Evolutionary conservation across 2,888 invertebrate genomes (phyloP).

Genomic region (Crematogaster levior): DNA sequence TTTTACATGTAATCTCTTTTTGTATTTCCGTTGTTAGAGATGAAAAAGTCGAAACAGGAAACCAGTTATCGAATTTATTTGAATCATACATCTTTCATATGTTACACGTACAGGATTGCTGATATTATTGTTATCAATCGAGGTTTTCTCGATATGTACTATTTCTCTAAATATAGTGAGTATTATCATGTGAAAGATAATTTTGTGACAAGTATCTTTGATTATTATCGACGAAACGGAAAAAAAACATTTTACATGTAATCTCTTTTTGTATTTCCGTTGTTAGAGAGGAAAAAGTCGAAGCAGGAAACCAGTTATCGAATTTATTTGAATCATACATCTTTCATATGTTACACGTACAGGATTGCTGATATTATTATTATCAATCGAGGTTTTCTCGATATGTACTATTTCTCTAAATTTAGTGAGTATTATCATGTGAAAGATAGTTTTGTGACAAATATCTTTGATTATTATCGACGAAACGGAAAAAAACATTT

Average conservation of each 20-base stretch:
- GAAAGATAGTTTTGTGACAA: not conserved
- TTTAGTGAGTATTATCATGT: not conserved
- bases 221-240: not conserved
- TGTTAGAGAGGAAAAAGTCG: not conserved
- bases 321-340: not conserved
- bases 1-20: not conserved
- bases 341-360: slow-evolving; percentile 6
- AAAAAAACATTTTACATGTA: not conserved
- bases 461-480: not conserved
- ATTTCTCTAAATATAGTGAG: not conserved
- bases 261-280: not conserved
- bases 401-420: not conserved
- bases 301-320: not conserved
- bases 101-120: not conserved
- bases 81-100: slow-evolving; percentile 1
- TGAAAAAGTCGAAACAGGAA: not conserved
- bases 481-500: not conserved
- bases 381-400: not conserved
- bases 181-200: not conserved
- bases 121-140: not conserved
- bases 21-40: not conserved
- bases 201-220: not conserved
- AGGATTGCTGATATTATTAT: slow-evolving; percentile 6
- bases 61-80: not conserved
- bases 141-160: not conserved